Conservation (phyloP, 1,140 invertebrate genomes). For the Trichonephila clavata region DNA sequence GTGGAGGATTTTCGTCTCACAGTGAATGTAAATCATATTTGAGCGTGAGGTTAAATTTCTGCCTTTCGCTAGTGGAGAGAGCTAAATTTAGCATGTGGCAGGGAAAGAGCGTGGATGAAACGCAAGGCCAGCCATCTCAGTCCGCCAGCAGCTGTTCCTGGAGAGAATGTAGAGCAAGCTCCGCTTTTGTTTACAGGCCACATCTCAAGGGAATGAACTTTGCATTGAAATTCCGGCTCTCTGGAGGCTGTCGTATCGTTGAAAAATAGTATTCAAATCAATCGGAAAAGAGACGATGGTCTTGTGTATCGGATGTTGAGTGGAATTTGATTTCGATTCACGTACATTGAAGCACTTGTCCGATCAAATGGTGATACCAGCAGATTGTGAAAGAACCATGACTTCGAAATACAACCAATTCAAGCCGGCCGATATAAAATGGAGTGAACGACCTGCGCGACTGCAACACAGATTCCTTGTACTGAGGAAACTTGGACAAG, state of each 20-base stretch:
- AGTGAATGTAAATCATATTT: constrained; percentile 26
- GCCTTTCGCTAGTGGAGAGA: neutral
- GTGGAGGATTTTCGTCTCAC: neutral
- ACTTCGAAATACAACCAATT: neutral
- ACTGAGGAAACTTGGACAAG: constrained; percentile 97
- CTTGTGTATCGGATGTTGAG: too few species aligned
- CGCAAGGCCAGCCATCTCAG: constrained; percentile 47
- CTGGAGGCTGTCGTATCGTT: neutral
- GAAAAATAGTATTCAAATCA: too few species aligned
- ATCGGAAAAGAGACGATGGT: too few species aligned
- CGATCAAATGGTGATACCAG: neutral
- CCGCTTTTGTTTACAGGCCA: constrained; percentile 49
- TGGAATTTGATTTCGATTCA: too few species aligned
- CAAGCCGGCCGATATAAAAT: neutral
- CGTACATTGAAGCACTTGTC: too few species aligned
- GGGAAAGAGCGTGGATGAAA: neutral
- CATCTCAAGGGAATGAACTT: constrained; percentile 60
- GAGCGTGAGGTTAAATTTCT: constrained; percentile 37
- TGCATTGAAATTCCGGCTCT: constrained; percentile 19
- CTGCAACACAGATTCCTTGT: constrained; percentile 92
- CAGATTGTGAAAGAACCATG: neutral
- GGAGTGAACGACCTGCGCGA: constrained; percentile 76
- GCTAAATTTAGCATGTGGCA: constrained; percentile 54
- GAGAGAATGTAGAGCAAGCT: constrained; percentile 15
- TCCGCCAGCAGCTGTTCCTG: neutral